phyloP scores from a whole-genome alignment of 2,113 vertebrate species.

The Andinoacara biseriatus region DNA sequence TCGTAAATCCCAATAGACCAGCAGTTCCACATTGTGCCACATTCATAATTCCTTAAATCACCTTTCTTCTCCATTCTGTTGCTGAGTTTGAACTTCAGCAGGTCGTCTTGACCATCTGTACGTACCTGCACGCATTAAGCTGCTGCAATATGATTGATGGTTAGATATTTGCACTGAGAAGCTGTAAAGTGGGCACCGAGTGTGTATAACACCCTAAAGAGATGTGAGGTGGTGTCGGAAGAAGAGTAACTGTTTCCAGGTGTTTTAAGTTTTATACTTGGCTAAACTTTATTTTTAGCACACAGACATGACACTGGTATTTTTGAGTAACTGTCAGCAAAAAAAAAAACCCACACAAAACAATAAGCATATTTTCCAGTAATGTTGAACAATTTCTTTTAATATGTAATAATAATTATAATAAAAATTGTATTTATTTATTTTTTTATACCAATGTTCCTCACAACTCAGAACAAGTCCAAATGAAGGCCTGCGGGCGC shows the following conservation, averaged over 20 bases:
- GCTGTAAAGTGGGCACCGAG: background rate
- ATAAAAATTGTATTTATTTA: background rate
- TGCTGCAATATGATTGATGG: background rate
- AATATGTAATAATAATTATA: background rate
- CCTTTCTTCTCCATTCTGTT: background rate
- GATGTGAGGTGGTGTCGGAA: background rate
- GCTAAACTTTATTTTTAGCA: background rate
- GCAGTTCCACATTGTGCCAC: background rate
- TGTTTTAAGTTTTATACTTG: background rate
- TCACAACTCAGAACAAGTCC: slow-evolving; percentile 2
- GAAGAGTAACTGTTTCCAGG: background rate
- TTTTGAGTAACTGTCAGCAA: background rate
- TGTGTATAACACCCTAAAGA: background rate
- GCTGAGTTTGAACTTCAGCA: background rate
- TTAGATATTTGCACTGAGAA: background rate
- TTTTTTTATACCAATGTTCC: slow-evolving; percentile 32
- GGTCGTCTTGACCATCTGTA: background rate
- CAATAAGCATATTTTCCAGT: background rate
- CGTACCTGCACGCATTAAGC: background rate
- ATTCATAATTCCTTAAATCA: background rate
- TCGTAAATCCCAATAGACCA: too few relatives aligned
- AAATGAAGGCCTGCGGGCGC: slow-evolving; percentile 7
- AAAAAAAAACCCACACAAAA: too few relatives aligned
- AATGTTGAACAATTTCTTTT: background rate
- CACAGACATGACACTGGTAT: too few relatives aligned